These are phyloP conservation scores for Sminthurides bifidus DNA, from an alignment of 1,140 invertebrate species.

Conservation along the genomic window DNA sequence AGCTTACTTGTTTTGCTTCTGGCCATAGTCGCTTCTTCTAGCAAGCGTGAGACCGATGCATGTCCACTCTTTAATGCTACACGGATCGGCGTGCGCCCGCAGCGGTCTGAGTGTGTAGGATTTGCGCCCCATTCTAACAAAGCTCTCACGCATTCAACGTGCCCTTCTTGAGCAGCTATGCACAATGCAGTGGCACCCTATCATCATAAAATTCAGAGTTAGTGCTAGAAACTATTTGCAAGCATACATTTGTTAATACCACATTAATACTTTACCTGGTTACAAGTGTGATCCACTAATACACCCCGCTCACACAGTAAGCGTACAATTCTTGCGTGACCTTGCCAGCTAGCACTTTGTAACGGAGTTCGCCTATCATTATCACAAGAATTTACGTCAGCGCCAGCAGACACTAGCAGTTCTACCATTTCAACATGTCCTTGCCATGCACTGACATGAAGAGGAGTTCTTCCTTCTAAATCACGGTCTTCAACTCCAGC, in stretches of 20 bases:
- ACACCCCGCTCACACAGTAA: constrained; percentile 64
- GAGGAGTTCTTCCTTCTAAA: constrained; percentile 57
- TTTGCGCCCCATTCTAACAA: constrained; percentile 79
- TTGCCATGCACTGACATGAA: constrained; percentile 72
- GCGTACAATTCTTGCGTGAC: constrained; percentile 69
- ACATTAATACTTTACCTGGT: constrained; percentile 35
- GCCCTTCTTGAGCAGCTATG: constrained; percentile 61
- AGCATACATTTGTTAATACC: neutral
- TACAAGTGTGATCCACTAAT: constrained; percentile 77
- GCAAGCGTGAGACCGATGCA: constrained; percentile 52
- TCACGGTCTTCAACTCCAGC: constrained; percentile 77
- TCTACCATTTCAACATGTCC: constrained; percentile 81
- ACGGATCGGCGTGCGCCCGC: constrained; percentile 64
- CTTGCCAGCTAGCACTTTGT: constrained; percentile 92
- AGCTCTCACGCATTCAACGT: constrained; percentile 76
- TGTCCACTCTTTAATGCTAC: constrained; percentile 67
- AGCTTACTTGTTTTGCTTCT: constrained; percentile 27
- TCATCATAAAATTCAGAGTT: neutral
- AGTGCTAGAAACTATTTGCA: neutral
- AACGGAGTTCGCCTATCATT: constrained; percentile 77
- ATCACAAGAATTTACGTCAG: constrained; percentile 77
- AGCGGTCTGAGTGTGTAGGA: constrained; percentile 82
- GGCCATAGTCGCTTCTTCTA: constrained; percentile 41
- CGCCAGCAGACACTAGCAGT: constrained; percentile 60
- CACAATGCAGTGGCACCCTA: constrained; percentile 79